Evolutionary conservation across 2,888 invertebrate species (phyloP).

Genomic region (Dynastes hyllus): DNA sequence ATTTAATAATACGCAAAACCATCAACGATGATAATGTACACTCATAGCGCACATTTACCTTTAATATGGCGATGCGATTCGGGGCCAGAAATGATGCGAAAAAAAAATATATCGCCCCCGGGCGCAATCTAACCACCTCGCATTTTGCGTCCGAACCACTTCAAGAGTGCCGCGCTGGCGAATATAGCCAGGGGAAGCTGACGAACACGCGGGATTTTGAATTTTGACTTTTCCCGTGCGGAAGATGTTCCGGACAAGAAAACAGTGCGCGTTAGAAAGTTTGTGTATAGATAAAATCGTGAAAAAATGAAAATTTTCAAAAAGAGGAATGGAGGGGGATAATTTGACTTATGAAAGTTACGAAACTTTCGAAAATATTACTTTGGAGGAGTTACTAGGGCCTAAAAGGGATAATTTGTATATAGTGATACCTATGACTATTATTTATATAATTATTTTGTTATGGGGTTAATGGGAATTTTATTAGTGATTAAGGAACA

Average conservation of each 20-base stretch:
- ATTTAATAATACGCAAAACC: no score
- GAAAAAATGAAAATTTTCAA: not conserved
- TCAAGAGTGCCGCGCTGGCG: no score
- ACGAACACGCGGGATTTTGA: not conserved
- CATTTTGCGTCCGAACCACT: no score
- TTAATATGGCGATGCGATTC: no score
- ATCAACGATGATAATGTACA: no score
- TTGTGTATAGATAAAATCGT: not conserved
- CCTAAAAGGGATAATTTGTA: conserved; percentile 73
- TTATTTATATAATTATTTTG: conserved; percentile 84
- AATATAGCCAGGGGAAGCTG: not conserved
- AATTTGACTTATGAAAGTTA: not conserved
- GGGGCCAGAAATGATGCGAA: no score
- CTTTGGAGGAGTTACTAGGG: conserved; percentile 51
- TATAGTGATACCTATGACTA: conserved; percentile 82
- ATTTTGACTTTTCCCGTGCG: not conserved
- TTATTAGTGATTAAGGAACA: conserved; percentile 90
- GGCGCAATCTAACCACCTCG: no score
- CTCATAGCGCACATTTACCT: no score
- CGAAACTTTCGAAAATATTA: not conserved
- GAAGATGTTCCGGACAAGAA: no score
- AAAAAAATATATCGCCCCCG: no score
- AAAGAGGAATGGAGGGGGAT: not conserved
- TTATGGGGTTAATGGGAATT: no score
- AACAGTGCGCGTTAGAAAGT: no score